Evolutionary conservation across 2,888 invertebrate genomes (phyloP).

Genomic region (Morpho achilles): DNA sequence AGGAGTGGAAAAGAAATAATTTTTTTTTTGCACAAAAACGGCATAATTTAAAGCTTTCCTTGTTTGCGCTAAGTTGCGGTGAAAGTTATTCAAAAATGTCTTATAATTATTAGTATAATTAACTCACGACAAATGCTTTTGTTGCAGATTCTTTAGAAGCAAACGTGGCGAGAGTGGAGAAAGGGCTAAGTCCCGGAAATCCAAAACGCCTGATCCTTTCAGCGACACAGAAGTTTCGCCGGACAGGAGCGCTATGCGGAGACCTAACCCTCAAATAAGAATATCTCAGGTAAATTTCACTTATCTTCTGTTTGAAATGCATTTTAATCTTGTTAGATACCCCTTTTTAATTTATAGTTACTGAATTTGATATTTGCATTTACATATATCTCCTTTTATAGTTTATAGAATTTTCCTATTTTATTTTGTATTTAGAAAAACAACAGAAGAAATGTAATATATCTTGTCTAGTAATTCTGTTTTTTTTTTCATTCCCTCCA

Average conservation of each 20-base stretch:
- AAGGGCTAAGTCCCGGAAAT: slow-evolving; percentile 81
- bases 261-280: slow-evolving; percentile 71
- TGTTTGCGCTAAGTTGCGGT: too few relatives aligned
- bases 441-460: neutral
- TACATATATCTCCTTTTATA: neutral
- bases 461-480: neutral
- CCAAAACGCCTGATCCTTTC: slow-evolving; percentile 84
- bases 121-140: too few relatives aligned
- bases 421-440: neutral
- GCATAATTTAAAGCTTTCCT: too few relatives aligned
- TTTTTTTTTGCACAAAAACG: too few relatives aligned
- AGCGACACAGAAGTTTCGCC: slow-evolving; percentile 70
- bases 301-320: neutral
- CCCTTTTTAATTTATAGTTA: neutral
- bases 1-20: too few relatives aligned
- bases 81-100: too few relatives aligned
- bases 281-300: slow-evolving; percentile 67
- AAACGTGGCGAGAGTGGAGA: slow-evolving; percentile 87
- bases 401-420: neutral
- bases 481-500: neutral
- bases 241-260: slow-evolving; percentile 48
- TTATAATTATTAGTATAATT: too few relatives aligned
- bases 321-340: slow-evolving; percentile 5
- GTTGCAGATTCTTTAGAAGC: slow-evolving; percentile 88
- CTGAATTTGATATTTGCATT: neutral